Conservation (phyloP, 2,888 invertebrate species). For the Drosophila lacicola region DNA sequence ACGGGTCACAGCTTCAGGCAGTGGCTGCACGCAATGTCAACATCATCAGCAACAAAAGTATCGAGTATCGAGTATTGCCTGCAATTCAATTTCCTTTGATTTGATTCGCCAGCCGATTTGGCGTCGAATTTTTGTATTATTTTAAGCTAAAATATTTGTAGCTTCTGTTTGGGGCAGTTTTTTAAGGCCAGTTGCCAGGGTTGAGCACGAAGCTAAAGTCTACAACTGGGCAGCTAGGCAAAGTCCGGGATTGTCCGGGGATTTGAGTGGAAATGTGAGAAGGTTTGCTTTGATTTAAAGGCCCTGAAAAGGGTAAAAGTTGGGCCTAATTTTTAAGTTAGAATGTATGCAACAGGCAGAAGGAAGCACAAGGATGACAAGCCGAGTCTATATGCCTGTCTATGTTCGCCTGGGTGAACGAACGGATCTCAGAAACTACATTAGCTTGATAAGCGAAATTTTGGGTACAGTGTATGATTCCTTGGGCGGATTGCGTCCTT, state of each 20-base stretch:
- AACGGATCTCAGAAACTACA: too few species aligned
- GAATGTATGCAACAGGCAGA: too few species aligned
- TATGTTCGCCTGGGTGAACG: too few species aligned
- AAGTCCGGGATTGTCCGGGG: background rate
- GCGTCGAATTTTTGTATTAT: constrained; percentile 46
- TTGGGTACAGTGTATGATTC: too few species aligned
- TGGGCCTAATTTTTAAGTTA: rapidly evolving
- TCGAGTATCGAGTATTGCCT: constrained; percentile 37
- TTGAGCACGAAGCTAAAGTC: background rate
- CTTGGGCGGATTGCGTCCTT: too few species aligned
- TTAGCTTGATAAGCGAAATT: too few species aligned
- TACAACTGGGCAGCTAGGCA: constrained; percentile 13
- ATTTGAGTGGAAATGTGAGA: too few species aligned
- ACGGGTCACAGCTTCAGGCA: constrained; percentile 37
- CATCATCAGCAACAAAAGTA: constrained; percentile 52
- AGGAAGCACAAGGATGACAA: too few species aligned
- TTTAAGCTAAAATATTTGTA: constrained; percentile 44
- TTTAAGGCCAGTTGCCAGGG: constrained; percentile 11
- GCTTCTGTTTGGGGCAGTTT: background rate
- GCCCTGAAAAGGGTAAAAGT: background rate
- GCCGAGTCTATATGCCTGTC: too few species aligned
- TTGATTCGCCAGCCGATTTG: constrained; percentile 51
- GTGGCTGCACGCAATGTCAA: constrained; percentile 76
- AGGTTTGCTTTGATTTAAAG: too few species aligned
- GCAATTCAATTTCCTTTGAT: constrained; percentile 76